Evolutionary conservation across 2,113 vertebrate genomes (phyloP).

Genomic region (Eonycteris spelaea): DNA sequence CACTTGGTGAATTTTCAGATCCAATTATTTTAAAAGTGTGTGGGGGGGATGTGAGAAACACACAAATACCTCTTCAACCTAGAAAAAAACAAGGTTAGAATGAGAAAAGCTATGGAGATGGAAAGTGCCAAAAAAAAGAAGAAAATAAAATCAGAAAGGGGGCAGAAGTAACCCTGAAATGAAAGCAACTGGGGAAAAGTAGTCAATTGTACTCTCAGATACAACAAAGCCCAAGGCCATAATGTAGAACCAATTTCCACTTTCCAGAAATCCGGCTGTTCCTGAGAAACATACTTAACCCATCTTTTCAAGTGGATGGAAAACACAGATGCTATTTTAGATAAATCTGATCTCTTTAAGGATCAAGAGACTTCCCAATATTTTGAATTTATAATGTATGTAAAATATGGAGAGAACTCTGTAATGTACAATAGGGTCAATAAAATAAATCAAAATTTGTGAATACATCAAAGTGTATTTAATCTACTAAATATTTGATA

Average conservation of each 20-base stretch:
- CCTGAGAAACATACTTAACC: neutral
- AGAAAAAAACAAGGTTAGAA: neutral
- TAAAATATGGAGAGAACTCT: neutral
- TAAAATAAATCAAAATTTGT: conserved; percentile 9
- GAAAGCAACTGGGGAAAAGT: neutral
- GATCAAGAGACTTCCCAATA: conserved; percentile 18
- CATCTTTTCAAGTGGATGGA: neutral
- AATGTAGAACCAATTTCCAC: neutral
- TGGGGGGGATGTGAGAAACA: neutral
- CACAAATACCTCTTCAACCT: neutral
- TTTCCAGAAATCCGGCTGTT: neutral
- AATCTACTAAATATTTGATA: neutral
- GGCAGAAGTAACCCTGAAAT: neutral
- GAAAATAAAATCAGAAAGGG: neutral
- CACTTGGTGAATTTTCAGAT: neutral
- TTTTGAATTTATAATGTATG: conserved; percentile 37
- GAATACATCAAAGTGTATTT: conserved; percentile 11
- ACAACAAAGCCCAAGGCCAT: neutral
- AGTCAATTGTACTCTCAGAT: neutral
- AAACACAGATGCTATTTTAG: conserved; percentile 9
- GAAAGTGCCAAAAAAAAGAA: neutral
- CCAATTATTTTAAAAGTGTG: neutral
- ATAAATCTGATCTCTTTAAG: conserved; percentile 7
- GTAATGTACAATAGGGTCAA: neutral
- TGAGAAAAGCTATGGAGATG: neutral